Evolutionary conservation across 2,888 invertebrate species (phyloP).

Genomic region (Stramonita haemastoma): DNA sequence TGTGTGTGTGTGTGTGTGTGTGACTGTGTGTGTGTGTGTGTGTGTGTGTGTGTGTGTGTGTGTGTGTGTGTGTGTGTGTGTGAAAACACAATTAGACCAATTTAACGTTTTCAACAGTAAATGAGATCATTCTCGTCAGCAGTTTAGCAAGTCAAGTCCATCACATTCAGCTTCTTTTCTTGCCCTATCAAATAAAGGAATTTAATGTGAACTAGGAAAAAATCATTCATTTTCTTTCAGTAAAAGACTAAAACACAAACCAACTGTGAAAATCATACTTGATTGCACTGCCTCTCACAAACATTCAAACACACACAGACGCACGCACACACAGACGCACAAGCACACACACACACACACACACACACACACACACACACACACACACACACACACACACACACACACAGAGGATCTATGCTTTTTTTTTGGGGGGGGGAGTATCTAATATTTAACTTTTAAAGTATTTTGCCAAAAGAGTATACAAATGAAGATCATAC

Average conservation of each 20-base stretch:
- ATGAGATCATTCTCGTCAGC: no score
- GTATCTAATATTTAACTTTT: background rate
- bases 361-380: background rate
- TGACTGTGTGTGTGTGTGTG: background rate
- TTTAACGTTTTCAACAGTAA: no score
- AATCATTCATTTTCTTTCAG: background rate
- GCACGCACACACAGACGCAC: background rate
- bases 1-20: background rate
- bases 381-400: background rate
- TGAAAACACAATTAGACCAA: background rate
- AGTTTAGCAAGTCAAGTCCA: no score
- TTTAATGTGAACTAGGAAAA: no score
- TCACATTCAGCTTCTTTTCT: no score
- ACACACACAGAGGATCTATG: background rate
- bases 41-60: no score
- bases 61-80: no score
- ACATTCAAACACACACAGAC: conserved; percentile 1
- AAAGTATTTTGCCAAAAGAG: background rate
- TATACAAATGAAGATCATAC: background rate
- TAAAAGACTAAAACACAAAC: background rate
- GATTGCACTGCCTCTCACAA: background rate
- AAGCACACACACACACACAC: background rate
- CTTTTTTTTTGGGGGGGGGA: no score
- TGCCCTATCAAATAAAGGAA: no score
- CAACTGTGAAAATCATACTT: background rate